phyloP scores from a whole-genome alignment of 1,140 invertebrate genomes.

The Nautilus pompilius region DNA sequence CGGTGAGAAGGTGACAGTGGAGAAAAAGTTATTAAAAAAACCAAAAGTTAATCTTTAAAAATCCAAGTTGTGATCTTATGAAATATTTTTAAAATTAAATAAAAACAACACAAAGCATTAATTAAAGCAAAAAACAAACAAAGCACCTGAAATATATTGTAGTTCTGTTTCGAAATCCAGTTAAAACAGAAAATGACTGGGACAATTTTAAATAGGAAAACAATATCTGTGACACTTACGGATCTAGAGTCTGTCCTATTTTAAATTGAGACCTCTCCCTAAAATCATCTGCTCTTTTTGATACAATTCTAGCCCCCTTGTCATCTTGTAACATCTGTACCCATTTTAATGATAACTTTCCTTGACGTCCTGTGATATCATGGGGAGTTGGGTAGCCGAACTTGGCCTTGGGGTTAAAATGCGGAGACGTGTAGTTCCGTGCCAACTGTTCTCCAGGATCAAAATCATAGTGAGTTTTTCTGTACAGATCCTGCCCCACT shows the following conservation, averaged over 20 bases:
- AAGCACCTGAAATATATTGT: not conserved
- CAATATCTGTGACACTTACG: constrained; percentile 36
- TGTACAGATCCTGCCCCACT: constrained; percentile 47
- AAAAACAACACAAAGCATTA: not conserved
- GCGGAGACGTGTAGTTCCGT: constrained; percentile 37
- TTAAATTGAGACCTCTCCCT: constrained; percentile 49
- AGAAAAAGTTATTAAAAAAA: not conserved
- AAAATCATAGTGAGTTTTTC: constrained; percentile 43
- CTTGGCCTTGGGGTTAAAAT: constrained; percentile 26
- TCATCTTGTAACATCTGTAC: constrained; percentile 39
- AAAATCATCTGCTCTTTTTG: constrained; percentile 50
- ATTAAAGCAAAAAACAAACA: not conserved
- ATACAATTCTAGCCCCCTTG: constrained; percentile 46
- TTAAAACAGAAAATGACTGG: too few species aligned
- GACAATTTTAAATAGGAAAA: not conserved
- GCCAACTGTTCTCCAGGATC: constrained; percentile 43
- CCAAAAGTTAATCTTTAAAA: not conserved
- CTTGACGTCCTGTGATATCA: constrained; percentile 40
- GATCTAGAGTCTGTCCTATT: constrained; percentile 51
- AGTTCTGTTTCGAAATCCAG: not conserved
- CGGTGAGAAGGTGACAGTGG: not conserved
- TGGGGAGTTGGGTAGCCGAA: constrained; percentile 53
- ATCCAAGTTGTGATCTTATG: not conserved
- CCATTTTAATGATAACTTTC: constrained; percentile 46
- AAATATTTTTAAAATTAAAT: not conserved